Conservation (phyloP, 2,888 invertebrate genomes). For the Cheilosia vulpina region DNA sequence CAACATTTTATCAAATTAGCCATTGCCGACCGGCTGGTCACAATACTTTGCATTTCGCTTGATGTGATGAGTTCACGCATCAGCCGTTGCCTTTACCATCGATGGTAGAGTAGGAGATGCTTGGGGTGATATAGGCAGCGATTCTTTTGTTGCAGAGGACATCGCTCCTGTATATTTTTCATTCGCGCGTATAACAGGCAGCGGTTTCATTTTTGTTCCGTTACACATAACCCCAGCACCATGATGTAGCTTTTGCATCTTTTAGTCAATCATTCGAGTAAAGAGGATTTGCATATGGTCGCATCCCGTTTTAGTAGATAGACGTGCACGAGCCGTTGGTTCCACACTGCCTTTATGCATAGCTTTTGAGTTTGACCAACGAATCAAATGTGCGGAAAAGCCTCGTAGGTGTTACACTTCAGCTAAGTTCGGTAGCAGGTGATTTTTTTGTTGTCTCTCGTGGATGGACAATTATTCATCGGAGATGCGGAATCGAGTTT, state of each 20-base stretch:
- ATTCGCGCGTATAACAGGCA: neutral
- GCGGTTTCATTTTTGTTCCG: too few relatives aligned
- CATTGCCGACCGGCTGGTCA: neutral
- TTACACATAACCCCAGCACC: too few relatives aligned
- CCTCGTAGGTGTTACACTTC: conserved; percentile 10
- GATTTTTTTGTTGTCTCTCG: neutral
- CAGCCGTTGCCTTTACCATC: neutral
- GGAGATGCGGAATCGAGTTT: neutral
- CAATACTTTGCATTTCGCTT: neutral
- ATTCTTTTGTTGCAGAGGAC: conserved; percentile 7
- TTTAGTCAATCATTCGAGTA: conserved; percentile 44
- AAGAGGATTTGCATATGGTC: conserved; percentile 36
- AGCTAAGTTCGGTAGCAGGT: neutral
- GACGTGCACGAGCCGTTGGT: neutral
- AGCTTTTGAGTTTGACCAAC: conserved; percentile 10
- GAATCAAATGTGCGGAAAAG: conserved; percentile 30
- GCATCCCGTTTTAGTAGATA: conserved; percentile 4
- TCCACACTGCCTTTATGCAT: neutral
- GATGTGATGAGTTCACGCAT: neutral
- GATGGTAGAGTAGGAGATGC: neutral
- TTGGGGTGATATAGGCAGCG: neutral
- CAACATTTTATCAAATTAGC: conserved; percentile 10
- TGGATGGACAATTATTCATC: neutral
- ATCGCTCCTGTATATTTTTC: conserved; percentile 24
- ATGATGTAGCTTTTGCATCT: conserved; percentile 33